A percentile compares a stretch with the other conserved stretches of the same genome.
Evolutionary conservation across 2,797 vertebrate species (phyloP).

Genomic region (Pelobates cultripes): DNA sequence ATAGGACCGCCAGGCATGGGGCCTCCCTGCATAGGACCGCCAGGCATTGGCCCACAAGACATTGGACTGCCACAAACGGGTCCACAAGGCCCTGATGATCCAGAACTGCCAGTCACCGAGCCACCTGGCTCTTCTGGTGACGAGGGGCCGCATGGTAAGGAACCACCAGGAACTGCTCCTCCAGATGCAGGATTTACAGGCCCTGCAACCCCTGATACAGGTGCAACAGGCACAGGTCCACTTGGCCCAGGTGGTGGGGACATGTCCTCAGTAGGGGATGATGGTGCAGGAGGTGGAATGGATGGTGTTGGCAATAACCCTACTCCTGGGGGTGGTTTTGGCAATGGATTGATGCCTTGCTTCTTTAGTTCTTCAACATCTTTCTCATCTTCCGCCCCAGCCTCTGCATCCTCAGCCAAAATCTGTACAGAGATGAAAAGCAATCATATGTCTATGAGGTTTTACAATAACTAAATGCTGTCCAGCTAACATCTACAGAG

Average conservation of each 20-base stretch:
- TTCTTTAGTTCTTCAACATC: conserved; percentile 96
- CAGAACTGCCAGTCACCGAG: background rate
- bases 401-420: conserved; percentile 92
- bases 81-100: conserved; percentile 16
- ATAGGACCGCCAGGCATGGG: conserved; percentile 22
- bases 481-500: no score
- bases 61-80: background rate
- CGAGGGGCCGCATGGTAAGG: conserved; percentile 20
- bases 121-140: conserved; percentile 2
- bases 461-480: background rate
- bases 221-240: background rate
- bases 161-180: background rate
- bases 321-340: conserved; percentile 92
- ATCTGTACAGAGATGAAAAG: conserved; percentile 70
- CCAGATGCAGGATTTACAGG: conserved; percentile 50
- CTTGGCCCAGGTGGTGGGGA: conserved; percentile 55
- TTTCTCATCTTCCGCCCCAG: conserved; percentile 93
- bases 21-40: background rate
- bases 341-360: conserved; percentile 93
- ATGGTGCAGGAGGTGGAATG: conserved; percentile 68
- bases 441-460: no score
- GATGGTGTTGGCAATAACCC: conserved; percentile 91
- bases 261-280: conserved; percentile 25
- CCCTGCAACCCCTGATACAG: conserved; percentile 66
- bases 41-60: conserved; percentile 4